Evolutionary conservation across 2,797 vertebrate species (phyloP).

Genomic region (Clamator glandarius): DNA sequence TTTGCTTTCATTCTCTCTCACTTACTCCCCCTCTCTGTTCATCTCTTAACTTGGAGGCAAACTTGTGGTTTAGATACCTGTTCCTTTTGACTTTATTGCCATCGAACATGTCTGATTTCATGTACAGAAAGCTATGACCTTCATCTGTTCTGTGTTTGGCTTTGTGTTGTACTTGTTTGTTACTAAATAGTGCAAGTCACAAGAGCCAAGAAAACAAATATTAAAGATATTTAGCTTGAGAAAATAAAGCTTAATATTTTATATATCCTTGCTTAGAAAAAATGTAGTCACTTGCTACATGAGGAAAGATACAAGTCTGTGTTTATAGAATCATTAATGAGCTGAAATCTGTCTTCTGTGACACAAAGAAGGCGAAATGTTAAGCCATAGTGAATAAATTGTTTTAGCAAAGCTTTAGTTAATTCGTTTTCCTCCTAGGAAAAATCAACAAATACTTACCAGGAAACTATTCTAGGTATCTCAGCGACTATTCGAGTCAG

Average conservation of each 20-base stretch:
- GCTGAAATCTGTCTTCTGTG: not conserved
- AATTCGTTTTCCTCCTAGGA: not conserved
- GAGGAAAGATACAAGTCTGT: not conserved
- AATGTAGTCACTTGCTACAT: not conserved
- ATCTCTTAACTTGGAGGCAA: not conserved
- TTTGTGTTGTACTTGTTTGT: slow-evolving; percentile 20
- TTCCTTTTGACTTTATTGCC: not conserved
- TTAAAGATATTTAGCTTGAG: not conserved
- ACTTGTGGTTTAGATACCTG: not conserved
- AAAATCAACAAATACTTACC: not conserved
- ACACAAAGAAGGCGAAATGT: not conserved
- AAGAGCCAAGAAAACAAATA: not conserved
- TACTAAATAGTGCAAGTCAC: not conserved
- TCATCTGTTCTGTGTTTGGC: not conserved
- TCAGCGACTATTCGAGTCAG: not conserved
- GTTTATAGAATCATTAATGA: not conserved
- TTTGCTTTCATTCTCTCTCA: not conserved
- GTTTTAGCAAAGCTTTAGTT: not conserved
- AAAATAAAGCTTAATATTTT: not conserved
- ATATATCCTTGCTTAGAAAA: not conserved
- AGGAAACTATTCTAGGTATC: not conserved
- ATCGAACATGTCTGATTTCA: not conserved
- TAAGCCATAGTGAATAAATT: not conserved
- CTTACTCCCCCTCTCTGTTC: not conserved
- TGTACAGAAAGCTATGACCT: not conserved